Conservation (phyloP, 2,113 vertebrate species). For the Oncorhynchus masou region DNA sequence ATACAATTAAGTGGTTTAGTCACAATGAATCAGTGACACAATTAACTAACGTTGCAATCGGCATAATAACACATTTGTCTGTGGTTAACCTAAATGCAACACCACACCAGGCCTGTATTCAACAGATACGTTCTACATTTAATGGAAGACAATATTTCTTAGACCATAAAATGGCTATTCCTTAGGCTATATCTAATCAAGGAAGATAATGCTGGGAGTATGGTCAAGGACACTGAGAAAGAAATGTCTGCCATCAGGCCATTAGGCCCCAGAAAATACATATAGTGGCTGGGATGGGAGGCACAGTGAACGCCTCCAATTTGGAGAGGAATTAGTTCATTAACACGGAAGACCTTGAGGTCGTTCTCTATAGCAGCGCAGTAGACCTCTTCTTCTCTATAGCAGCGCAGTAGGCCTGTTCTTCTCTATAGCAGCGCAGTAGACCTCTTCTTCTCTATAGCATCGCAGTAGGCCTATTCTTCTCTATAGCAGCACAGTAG, state of each 20-base stretch:
- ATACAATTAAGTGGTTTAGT: neutral
- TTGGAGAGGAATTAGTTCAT: slow-evolving; percentile 76
- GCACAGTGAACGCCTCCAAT: slow-evolving; percentile 62
- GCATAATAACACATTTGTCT: too few relatives aligned
- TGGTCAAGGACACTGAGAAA: slow-evolving; percentile 4
- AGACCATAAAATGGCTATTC: too few relatives aligned
- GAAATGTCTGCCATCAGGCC: slow-evolving; percentile 14
- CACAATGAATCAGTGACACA: too few relatives aligned
- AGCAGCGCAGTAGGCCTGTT: neutral
- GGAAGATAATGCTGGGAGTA: neutral
- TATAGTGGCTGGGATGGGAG: slow-evolving; percentile 24
- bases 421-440: slow-evolving; percentile 22
- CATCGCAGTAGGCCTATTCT: neutral
- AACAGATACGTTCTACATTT: too few relatives aligned
- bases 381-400: neutral
- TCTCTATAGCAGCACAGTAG: slow-evolving; percentile 28
- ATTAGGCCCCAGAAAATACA: slow-evolving; percentile 7
- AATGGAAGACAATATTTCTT: too few relatives aligned
- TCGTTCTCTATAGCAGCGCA: slow-evolving; percentile 29
- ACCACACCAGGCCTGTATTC: too few relatives aligned
- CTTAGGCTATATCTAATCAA: neutral
- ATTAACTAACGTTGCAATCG: too few relatives aligned
- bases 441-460: slow-evolving; percentile 30
- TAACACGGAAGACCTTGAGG: slow-evolving; percentile 64
- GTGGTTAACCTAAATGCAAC: too few relatives aligned